Base-by-base conservation (phyloP, 2,888 invertebrate species). In the Perithous albicinctus region DNA sequence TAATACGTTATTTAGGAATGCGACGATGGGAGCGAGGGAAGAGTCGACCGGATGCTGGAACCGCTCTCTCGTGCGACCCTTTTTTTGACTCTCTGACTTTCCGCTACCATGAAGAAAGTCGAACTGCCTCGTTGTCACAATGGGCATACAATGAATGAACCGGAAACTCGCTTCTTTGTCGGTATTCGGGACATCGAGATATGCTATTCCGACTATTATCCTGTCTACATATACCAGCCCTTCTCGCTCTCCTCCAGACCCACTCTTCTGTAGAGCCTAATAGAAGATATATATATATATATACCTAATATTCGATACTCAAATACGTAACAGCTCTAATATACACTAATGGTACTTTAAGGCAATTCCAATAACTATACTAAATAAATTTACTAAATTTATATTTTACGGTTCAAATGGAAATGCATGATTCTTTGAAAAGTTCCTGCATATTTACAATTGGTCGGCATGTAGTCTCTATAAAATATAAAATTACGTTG, bases 161-260 rank as follows among this genome's bases (percentile, higher is more conserved):
- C 90, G 90, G 90, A 90, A 90, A 90, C 85, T 63, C 82, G 84
- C 74, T 83, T 84, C 85, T 66, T 87, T 87, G 86, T 86, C 87
- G 87, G 86, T 86, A 56, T 80, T 75, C 78, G 43, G 32, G 51
- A 70, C 56, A 29, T 59, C n/a, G 26, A 51, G 54, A 54, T 35
- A 18, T 63, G 20, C 76, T 15, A 72, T 73, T 72, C 72, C 66
- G 43, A 66, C 76, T 66, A 61, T 72, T 80, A 72, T 54, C 4
- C 54, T 4, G 32, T 32, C 29, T 59, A 38, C 69, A 54, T 61
- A 32, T 35, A 48, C 43, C 38, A 56, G 46, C 59, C 54, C 54
- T 1, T 48, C 41, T 43, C n/a, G 29, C 48, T 64, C 63, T 5
- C 32, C n/a, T n/a, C 35, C 18, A 46, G 48, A 74, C 70, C 64